These are phyloP conservation scores for Ctenomys sociabilis DNA, from an alignment of 2,113 vertebrate genomes.

Conservation along the genomic window DNA sequence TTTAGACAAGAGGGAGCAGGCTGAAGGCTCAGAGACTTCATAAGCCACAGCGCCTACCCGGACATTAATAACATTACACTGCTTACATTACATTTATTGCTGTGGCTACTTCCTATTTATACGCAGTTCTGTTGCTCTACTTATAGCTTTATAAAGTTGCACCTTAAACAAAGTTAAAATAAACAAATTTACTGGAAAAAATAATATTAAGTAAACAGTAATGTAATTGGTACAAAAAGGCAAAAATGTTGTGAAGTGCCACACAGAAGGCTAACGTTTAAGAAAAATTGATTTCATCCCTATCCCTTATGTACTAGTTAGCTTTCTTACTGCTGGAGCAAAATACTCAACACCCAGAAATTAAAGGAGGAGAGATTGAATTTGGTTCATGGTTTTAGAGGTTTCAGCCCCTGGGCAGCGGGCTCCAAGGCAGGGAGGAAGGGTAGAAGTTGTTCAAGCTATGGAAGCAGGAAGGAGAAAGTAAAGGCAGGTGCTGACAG, in stretches of 20 bases:
- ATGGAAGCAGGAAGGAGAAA: not conserved
- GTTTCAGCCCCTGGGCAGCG: not conserved
- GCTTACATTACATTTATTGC: conserved; percentile 25
- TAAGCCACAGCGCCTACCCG: not conserved
- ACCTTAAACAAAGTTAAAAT: conserved; percentile 17
- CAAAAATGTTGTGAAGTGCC: not conserved
- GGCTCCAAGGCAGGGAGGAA: not conserved
- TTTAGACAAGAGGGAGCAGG: conserved; percentile 47
- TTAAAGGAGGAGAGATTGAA: not conserved
- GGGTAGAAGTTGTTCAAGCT: not conserved
- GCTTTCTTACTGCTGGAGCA: not conserved
- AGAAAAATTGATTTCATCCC: not conserved
- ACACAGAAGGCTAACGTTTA: not conserved
- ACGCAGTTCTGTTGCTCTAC: not conserved
- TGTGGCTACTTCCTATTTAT: not conserved
- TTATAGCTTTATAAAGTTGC: not conserved
- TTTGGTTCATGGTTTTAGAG: not conserved
- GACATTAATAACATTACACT: not conserved
- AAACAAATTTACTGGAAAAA: not conserved
- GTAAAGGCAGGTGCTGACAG: not conserved
- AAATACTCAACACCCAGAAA: not conserved
- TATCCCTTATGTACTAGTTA: not conserved
- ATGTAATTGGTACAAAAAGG: not conserved
- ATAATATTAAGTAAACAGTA: not conserved
- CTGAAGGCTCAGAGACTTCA: not conserved